A percentile compares a stretch with the other conserved stretches of the same genome.
Conservation (phyloP, 2,113 vertebrate species). For the Caranx melampygus region DNA sequence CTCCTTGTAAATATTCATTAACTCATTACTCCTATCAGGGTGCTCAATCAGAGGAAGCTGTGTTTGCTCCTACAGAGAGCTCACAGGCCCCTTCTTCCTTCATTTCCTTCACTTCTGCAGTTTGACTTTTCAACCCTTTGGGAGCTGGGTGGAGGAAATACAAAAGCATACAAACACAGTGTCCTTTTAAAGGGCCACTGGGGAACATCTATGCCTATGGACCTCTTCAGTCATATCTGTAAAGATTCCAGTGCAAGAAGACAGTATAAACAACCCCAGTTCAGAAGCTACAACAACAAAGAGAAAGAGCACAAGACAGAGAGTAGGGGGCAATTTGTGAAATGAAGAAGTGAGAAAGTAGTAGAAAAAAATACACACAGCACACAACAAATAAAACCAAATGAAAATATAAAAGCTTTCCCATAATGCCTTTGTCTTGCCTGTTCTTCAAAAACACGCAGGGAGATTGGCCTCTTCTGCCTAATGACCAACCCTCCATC, state of each 20-base stretch:
- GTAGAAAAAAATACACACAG: neutral
- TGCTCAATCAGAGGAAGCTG: slow-evolving; percentile 6
- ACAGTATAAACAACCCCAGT: neutral
- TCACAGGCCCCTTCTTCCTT: slow-evolving; percentile 5
- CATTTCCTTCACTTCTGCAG: slow-evolving; percentile 24
- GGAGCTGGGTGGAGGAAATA: slow-evolving; percentile 66
- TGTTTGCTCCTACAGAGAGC: neutral
- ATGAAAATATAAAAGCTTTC: neutral
- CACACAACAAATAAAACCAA: neutral
- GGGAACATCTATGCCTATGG: slow-evolving; percentile 5
- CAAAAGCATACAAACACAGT: slow-evolving; percentile 58
- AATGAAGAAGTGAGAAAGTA: neutral
- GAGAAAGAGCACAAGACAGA: neutral
- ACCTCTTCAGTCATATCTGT: neutral
- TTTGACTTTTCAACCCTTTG: slow-evolving; percentile 15
- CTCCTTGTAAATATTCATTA: slow-evolving; percentile 1
- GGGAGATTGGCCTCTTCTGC: neutral
- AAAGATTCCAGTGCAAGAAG: neutral
- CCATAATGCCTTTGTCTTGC: neutral
- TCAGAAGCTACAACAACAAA: neutral
- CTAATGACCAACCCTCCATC: neutral
- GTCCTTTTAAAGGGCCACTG: slow-evolving; percentile 26
- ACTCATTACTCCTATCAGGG: slow-evolving; percentile 6
- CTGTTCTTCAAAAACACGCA: neutral
- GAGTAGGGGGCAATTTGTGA: neutral